Conservation (phyloP, 2,113 vertebrate genomes). For the Crypturellus undulatus region DNA sequence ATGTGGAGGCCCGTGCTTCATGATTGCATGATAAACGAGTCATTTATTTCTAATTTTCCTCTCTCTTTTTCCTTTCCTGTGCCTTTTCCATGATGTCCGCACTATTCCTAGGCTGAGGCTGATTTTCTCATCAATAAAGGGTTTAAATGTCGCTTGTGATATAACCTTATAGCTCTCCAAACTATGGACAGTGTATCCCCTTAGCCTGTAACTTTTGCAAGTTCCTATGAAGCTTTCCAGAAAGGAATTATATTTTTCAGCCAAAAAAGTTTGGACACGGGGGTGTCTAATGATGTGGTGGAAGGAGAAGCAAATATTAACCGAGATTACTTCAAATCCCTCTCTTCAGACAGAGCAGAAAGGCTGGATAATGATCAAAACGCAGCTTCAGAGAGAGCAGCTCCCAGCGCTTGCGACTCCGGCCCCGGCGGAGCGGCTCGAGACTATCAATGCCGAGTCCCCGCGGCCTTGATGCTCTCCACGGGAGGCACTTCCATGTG, state of each 20-base stretch:
- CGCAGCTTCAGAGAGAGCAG: not conserved
- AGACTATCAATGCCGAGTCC: slow-evolving; percentile 7
- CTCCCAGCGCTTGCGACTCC: slow-evolving; percentile 22
- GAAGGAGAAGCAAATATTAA: slow-evolving; percentile 1
- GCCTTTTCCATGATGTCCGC: not conserved
- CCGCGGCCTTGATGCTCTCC: slow-evolving; percentile 42
- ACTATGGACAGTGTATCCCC: not conserved
- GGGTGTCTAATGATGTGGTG: not conserved
- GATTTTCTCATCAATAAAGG: not conserved
- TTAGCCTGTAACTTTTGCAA: not conserved
- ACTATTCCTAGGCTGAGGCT: rapidly evolving
- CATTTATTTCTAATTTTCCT: not conserved
- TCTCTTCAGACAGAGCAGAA: not conserved
- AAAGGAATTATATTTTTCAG: not conserved
- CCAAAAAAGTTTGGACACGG: not conserved
- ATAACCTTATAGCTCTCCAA: not conserved
- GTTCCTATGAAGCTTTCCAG: not conserved
- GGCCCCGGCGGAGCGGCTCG: not conserved
- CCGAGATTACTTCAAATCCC: not conserved
- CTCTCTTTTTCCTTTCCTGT: not conserved
- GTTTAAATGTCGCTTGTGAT: not conserved
- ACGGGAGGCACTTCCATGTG: slow-evolving; percentile 36
- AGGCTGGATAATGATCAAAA: slow-evolving; percentile 45
- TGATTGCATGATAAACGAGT: not conserved
- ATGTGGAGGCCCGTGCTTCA: not conserved